Base-by-base conservation (phyloP, 2,888 invertebrate species). In the Julus scanicus region DNA sequence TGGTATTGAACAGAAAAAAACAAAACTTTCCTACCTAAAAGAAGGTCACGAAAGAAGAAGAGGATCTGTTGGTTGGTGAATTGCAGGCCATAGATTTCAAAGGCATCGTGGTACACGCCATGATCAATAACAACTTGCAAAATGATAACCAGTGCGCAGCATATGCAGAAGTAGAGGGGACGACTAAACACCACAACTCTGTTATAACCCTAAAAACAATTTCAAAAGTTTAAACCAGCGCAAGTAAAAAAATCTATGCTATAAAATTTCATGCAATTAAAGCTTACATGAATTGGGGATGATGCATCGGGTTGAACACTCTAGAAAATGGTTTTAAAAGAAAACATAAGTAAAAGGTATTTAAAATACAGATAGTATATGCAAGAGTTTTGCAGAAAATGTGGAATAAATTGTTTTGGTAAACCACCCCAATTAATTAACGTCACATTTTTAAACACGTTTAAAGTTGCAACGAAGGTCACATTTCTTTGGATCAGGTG, bases 281-380 rank as follows among this genome's bases (percentile, higher is more conserved):
- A 57, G 89, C 89, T 89, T 80, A 92, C 94, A 92, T 99, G 99
- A 71, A 98, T 98, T 0, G 99, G 99, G 2, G 99, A 99, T 0
- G 99, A 97, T 0, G 99, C 98, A 92, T 99, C 99, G 0, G 99
- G 99, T 91, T 99, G 99, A 1, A 99, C 99, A 92, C 98, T 98
- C 93, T 93, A 92, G 90, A 87, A 83, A 80, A 86, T 80, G 29
- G 1, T 29, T 29, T 29, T 29, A 29, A 29, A 29, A 29, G 29
- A 29, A 29, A 29, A 29, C 29, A 29, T 29, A 29, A 29, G 29
- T 29, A 29, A 29, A 29, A 29, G 29, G 0, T 1, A 29, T 29
- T 29, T 29, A 29, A 0, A 1, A 29, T 29, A 29, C 29, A 29
- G 29, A 29, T 29, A n/a, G n/a, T n/a, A 29, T 29, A 29, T 29